These are phyloP conservation scores for Cinara cedri DNA, from an alignment of 2,888 invertebrate genomes.

Conservation along the genomic window DNA sequence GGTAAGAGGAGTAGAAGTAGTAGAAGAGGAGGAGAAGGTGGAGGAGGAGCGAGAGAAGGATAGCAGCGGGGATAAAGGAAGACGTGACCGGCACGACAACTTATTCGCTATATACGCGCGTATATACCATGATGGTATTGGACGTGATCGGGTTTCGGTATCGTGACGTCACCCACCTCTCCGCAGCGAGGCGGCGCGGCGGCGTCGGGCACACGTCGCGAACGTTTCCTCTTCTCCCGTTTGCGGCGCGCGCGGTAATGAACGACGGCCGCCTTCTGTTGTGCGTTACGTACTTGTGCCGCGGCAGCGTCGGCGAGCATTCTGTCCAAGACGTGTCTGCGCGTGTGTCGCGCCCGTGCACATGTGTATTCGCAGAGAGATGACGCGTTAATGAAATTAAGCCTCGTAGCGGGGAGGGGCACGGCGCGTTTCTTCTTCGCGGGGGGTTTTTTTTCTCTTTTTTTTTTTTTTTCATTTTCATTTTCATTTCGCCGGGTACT, in stretches of 20 bases:
- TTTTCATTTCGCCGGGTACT: conserved; percentile 48
- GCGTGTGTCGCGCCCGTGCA: neutral
- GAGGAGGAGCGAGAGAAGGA: neutral
- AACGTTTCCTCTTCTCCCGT: conserved; percentile 14
- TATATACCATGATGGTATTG: conserved; percentile 26
- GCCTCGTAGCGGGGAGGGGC: conserved; percentile 7
- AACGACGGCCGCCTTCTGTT: conserved; percentile 38
- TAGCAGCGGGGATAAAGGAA: conserved; percentile 41
- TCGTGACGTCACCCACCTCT: conserved; percentile 49
- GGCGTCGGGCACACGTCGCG: conserved; percentile 34
- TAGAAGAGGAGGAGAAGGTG: neutral
- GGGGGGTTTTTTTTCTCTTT: neutral
- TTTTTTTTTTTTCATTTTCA: conserved; percentile 14
- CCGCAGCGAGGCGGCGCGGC: neutral
- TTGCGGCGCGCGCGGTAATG: conserved; percentile 16
- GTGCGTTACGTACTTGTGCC: too few species aligned
- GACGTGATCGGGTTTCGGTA: conserved; percentile 57
- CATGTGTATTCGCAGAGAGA: conserved; percentile 5
- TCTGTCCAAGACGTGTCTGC: neutral
- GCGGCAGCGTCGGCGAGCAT: neutral
- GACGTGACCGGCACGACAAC: conserved; percentile 57
- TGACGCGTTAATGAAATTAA: conserved; percentile 55
- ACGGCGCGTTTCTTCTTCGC: conserved; percentile 25
- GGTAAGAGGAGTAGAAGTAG: conserved; percentile 6
- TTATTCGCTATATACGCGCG: too few species aligned